phyloP scores from a whole-genome alignment of 2,113 vertebrate species.

The Carassius auratus region DNA sequence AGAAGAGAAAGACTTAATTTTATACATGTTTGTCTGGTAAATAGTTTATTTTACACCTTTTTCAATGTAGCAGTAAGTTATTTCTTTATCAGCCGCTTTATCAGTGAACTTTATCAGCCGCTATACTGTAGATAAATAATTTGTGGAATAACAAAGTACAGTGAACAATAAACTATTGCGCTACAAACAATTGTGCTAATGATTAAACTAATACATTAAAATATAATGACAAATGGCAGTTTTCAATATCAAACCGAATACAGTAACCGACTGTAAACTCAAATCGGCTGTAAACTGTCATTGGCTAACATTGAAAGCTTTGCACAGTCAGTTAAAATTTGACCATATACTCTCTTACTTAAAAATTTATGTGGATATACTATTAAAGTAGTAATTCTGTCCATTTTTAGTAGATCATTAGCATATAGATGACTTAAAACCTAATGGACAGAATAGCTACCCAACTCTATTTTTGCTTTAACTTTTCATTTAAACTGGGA shows the following conservation, averaged over 20 bases:
- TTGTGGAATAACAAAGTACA: not conserved
- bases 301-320: not conserved
- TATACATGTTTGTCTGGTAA: not conserved
- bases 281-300: not conserved
- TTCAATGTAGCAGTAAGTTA: not conserved
- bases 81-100: not conserved
- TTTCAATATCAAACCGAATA: not conserved
- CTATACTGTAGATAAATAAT: not conserved
- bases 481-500: not conserved
- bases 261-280: not conserved
- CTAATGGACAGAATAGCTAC: too few relatives aligned
- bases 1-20: not conserved
- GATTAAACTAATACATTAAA: too few relatives aligned
- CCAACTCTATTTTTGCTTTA: not conserved
- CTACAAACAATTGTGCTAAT: not conserved
- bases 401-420: not conserved
- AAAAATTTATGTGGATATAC: too few relatives aligned
- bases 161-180: not conserved
- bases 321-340: not conserved
- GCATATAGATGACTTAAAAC: not conserved
- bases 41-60: not conserved
- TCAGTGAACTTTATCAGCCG: not conserved
- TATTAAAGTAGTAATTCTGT: not conserved
- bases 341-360: not conserved
- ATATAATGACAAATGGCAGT: too few relatives aligned